Evolutionary conservation across 2,113 vertebrate genomes (phyloP).

Genomic region (Caloenas nicobarica): DNA sequence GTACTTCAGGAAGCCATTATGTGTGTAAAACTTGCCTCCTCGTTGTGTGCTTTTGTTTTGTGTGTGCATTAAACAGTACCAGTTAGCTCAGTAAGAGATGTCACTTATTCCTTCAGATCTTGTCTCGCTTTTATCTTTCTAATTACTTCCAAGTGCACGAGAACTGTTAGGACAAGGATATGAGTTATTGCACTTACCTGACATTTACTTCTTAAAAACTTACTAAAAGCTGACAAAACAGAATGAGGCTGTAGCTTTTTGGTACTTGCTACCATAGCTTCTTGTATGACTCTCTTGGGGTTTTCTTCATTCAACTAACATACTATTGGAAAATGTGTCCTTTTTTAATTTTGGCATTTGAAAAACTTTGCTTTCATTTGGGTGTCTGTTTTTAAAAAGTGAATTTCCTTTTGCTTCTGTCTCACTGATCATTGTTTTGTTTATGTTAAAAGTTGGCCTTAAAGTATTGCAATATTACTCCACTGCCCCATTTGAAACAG

Average conservation of each 20-base stretch:
- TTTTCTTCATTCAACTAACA: not conserved
- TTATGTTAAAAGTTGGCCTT: not conserved
- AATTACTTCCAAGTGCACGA: not conserved
- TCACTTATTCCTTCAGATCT: not conserved
- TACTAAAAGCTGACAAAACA: not conserved
- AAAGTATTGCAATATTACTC: not conserved
- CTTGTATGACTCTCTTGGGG: not conserved
- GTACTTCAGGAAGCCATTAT: not conserved
- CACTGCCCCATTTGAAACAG: not conserved
- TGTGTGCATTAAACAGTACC: not conserved
- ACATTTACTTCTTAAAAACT: not conserved
- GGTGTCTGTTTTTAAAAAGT: not conserved
- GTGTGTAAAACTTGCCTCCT: not conserved
- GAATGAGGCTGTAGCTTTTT: not conserved
- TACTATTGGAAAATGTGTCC: not conserved
- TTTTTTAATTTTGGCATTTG: not conserved
- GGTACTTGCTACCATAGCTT: not conserved
- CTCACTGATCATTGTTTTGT: not conserved
- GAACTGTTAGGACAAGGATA: not conserved
- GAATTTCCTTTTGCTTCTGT: not conserved
- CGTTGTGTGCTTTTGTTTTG: not conserved
- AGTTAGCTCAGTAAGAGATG: constrained; percentile 7
- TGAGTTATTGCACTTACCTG: not conserved
- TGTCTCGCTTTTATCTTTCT: not conserved
- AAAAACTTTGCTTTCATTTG: not conserved